A percentile compares a stretch with the other conserved stretches of the same genome.
phyloP scores from a whole-genome alignment of 2,888 invertebrate species.

The Eristalis tenax region DNA sequence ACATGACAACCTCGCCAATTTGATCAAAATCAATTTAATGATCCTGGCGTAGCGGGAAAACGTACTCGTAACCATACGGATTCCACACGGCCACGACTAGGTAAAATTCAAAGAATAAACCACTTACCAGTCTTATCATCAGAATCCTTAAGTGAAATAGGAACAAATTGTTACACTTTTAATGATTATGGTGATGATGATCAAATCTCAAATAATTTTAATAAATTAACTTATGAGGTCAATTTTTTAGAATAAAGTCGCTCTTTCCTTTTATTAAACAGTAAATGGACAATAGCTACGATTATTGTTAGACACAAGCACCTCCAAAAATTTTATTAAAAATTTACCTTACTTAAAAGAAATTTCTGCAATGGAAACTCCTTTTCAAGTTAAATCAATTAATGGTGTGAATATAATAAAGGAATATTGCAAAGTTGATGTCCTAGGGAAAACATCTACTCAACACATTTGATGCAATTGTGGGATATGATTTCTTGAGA shows the following conservation, averaged over 20 bases:
- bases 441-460: too few species aligned
- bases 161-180: slow-evolving; percentile 1
- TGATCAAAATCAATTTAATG: background rate
- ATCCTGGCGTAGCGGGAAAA: background rate
- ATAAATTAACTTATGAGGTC: background rate
- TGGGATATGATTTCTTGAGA: too few species aligned
- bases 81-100: background rate
- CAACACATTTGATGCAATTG: too few species aligned
- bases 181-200: background rate
- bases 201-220: background rate
- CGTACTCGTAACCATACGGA: background rate
- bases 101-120: slow-evolving; percentile 14
- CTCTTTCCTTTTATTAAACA: slow-evolving; percentile 1
- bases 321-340: background rate
- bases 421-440: background rate
- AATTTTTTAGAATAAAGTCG: background rate
- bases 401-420: slow-evolving; percentile 3
- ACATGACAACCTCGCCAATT: slow-evolving; percentile 5
- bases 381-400: background rate
- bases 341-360: background rate
- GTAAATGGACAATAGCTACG: slow-evolving; percentile 4
- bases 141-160: slow-evolving; percentile 13
- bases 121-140: slow-evolving; percentile 5
- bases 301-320: background rate
- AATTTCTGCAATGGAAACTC: background rate